Evolutionary conservation across 2,888 invertebrate species (phyloP).

Genomic region (Sesia apiformis): DNA sequence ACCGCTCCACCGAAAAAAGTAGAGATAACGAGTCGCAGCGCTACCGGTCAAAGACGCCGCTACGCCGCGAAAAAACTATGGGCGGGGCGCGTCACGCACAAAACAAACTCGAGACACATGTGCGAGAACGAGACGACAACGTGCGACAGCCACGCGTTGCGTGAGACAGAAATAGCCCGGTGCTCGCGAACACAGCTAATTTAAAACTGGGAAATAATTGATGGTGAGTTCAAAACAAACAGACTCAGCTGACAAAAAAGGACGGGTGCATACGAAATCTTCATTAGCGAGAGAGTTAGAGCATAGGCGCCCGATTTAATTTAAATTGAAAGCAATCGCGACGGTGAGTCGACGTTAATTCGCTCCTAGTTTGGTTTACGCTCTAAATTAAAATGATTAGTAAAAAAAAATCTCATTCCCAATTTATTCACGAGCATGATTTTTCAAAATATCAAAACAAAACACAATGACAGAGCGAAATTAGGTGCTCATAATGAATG

Average conservation of each 20-base stretch:
- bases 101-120: slow-evolving; percentile 62
- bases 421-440: slow-evolving; percentile 51
- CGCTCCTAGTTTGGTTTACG: slow-evolving; percentile 29
- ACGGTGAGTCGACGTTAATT: slow-evolving; percentile 59
- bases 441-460: slow-evolving; percentile 50
- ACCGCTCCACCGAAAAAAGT: slow-evolving; percentile 49
- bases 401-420: slow-evolving; percentile 45
- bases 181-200: slow-evolving; percentile 55
- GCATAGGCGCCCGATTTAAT: slow-evolving; percentile 48
- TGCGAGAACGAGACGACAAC: slow-evolving; percentile 38
- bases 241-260: slow-evolving; percentile 71
- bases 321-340: slow-evolving; percentile 50
- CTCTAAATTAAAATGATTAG: slow-evolving; percentile 27
- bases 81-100: slow-evolving; percentile 71
- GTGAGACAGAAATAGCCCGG: slow-evolving; percentile 42
- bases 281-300: slow-evolving; percentile 56
- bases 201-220: slow-evolving; percentile 71
- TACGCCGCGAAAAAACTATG: slow-evolving; percentile 38
- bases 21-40: slow-evolving; percentile 50
- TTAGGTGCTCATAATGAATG: slow-evolving; percentile 43
- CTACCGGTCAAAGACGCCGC: slow-evolving; percentile 20
- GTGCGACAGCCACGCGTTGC: slow-evolving; percentile 15
- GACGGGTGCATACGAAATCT: slow-evolving; percentile 61
- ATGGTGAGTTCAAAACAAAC: slow-evolving; percentile 71
- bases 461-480: slow-evolving; percentile 51